These are phyloP conservation scores for Stylophora pistillata DNA, from an alignment of 64 coral and sea anemone genomes.

Conservation along the genomic window DNA sequence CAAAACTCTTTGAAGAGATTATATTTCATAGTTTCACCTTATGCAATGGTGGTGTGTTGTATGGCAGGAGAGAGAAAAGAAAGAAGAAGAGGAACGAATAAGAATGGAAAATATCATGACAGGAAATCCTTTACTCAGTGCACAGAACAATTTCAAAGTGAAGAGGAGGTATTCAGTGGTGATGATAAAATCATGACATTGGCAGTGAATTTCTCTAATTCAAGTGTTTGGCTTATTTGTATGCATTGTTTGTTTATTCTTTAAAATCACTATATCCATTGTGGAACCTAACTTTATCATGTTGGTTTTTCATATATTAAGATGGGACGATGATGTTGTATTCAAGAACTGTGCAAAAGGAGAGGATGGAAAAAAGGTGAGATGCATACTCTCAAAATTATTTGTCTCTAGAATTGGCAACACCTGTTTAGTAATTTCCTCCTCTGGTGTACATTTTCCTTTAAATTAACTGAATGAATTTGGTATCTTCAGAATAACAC, in stretches of 20 bases:
- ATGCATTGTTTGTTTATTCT: not conserved
- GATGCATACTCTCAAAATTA: not conserved
- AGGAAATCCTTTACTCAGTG: slow-evolving; percentile 90
- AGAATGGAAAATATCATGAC: slow-evolving; percentile 98
- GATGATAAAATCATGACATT: not conserved
- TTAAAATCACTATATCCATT: not conserved
- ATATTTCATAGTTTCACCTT: not conserved
- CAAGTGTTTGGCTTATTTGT: too few species aligned
- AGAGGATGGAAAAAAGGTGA: slow-evolving; percentile 75
- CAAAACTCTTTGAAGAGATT: too few species aligned
- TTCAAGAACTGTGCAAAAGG: slow-evolving; percentile 99
- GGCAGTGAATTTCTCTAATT: too few species aligned
- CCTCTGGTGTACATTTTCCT: too few species aligned
- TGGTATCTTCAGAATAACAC: too few species aligned
- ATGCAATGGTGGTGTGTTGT: not conserved
- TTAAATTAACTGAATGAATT: too few species aligned
- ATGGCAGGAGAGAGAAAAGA: slow-evolving; percentile 88
- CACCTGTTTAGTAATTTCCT: too few species aligned
- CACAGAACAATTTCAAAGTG: slow-evolving; percentile 90
- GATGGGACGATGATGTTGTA: slow-evolving; percentile 99
- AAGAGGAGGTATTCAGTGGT: slow-evolving; percentile 75
- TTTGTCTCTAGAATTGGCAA: too few species aligned
- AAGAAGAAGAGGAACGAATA: slow-evolving; percentile 95
- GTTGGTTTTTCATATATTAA: slow-evolving; percentile 7
- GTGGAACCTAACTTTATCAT: not conserved